phyloP scores from a whole-genome alignment of 2,797 vertebrate species.

The Muraenolepis orangiensis region DNA sequence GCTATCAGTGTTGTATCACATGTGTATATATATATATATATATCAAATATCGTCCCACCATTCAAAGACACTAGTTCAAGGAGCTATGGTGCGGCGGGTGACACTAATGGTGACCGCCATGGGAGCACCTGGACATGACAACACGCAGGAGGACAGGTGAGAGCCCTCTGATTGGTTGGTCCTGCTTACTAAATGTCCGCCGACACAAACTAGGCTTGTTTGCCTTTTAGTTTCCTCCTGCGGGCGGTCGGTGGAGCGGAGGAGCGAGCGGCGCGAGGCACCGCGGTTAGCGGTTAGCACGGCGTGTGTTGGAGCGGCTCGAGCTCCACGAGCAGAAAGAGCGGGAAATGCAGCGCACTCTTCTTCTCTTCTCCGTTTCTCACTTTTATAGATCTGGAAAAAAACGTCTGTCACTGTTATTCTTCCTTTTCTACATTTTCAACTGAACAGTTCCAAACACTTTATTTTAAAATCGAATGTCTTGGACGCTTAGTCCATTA shows the following conservation, averaged over 20 bases:
- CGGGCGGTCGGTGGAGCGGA: slow-evolving; percentile 37
- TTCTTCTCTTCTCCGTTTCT: slow-evolving; percentile 38
- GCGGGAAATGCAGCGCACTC: slow-evolving; percentile 37
- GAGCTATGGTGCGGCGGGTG: too few species aligned
- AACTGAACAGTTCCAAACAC: not conserved
- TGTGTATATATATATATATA: too few species aligned
- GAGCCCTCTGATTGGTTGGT: too few species aligned
- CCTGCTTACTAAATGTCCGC: too few species aligned
- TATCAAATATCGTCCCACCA: too few species aligned
- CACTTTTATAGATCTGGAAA: slow-evolving; percentile 46
- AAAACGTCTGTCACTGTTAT: too few species aligned
- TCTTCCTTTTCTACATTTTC: not conserved
- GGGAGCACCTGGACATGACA: too few species aligned
- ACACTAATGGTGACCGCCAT: too few species aligned
- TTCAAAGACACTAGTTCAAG: too few species aligned
- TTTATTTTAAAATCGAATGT: not conserved
- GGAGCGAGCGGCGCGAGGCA: slow-evolving; percentile 57
- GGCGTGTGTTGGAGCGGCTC: slow-evolving; percentile 58
- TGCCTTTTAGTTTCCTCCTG: slow-evolving; percentile 31
- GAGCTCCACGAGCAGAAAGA: slow-evolving; percentile 51
- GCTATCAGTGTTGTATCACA: too few species aligned
- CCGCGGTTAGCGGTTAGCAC: slow-evolving; percentile 69
- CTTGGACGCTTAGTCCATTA: not conserved
- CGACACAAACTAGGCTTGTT: slow-evolving; percentile 56
- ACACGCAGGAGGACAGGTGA: too few species aligned